Conservation (phyloP, 1,140 invertebrate genomes). For the Bombus breviceps region DNA sequence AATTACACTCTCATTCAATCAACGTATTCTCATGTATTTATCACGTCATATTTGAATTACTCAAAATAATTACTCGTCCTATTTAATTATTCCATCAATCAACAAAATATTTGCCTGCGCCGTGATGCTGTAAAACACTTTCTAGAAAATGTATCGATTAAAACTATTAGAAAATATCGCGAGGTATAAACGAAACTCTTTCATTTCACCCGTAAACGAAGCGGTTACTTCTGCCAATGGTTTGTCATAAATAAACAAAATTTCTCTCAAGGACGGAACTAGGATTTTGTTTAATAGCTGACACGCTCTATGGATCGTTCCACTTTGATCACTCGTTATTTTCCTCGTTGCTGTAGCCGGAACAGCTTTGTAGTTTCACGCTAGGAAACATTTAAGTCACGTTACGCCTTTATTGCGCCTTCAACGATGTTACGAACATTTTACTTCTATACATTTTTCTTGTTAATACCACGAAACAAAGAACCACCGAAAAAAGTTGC, state of each 20-base stretch:
- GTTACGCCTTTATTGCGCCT: constrained; percentile 28
- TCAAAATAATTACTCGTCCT: too few species aligned
- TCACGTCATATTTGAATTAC: too few species aligned
- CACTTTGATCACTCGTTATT: constrained; percentile 18
- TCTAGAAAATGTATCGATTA: too few species aligned
- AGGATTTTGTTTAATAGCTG: neutral
- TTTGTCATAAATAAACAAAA: neutral
- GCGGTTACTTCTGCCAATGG: too few species aligned
- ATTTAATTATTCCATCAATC: too few species aligned
- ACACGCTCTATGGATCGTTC: neutral
- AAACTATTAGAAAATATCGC: too few species aligned
- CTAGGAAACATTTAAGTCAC: constrained; percentile 26
- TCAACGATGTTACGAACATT: constrained; percentile 12
- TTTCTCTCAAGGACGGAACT: neutral
- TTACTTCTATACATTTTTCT: constrained; percentile 29
- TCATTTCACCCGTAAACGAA: neutral
- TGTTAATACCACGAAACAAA: constrained; percentile 20
- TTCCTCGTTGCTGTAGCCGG: too few species aligned
- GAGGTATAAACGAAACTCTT: too few species aligned
- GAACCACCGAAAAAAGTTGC: constrained; percentile 9
- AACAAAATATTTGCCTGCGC: too few species aligned
- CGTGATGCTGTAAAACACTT: too few species aligned
- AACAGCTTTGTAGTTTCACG: neutral
- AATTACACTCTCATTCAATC: too few species aligned
- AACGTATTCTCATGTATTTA: too few species aligned